Conservation (phyloP, 2,113 vertebrate species). For the Strix uralensis region DNA sequence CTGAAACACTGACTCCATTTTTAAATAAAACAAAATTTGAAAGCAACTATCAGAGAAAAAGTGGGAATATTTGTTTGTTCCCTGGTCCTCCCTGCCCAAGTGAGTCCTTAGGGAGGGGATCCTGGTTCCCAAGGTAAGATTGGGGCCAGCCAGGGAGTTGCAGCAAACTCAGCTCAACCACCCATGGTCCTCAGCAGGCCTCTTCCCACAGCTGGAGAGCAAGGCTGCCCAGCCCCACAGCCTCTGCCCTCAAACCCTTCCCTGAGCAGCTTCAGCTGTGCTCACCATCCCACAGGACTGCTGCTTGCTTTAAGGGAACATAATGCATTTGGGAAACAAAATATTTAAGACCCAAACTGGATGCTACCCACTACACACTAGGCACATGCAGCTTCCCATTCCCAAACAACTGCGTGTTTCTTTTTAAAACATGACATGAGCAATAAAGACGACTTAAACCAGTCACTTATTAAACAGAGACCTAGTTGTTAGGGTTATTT, state of each 20-base stretch:
- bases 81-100: fast-evolving
- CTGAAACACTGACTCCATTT: background rate
- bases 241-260: background rate
- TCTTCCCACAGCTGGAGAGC: background rate
- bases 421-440: background rate
- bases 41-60: background rate
- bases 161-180: background rate
- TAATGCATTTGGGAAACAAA: background rate
- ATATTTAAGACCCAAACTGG: background rate
- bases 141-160: background rate
- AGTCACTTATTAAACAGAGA: background rate
- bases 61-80: background rate
- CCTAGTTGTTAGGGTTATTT: background rate
- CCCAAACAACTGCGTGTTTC: background rate
- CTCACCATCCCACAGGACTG: background rate
- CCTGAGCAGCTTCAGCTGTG: background rate
- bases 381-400: background rate
- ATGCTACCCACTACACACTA: background rate
- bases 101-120: background rate
- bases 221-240: background rate
- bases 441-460: background rate
- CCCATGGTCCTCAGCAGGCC: background rate
- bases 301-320: background rate
- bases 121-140: background rate
- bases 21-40: background rate